Base-by-base conservation (phyloP, 2,888 invertebrate genomes). In the Pachydiplax longipennis region DNA sequence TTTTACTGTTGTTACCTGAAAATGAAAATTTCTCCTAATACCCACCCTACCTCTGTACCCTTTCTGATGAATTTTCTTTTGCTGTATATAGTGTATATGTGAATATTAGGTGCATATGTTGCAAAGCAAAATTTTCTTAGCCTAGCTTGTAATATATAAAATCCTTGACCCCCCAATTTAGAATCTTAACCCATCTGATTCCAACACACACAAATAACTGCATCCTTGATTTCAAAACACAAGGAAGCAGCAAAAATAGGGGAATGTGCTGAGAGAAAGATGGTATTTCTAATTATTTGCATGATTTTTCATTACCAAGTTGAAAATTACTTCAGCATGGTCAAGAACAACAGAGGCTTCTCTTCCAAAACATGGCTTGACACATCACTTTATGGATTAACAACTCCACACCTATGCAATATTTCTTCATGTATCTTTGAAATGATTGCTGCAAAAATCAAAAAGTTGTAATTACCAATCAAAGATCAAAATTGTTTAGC, bases 1-100 rank as follows among this genome's bases (percentile, higher is more conserved):
- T 92, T 91, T 92, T 91, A 92, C 92, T 91, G 91, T 91, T 91
- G 91, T 91, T 91, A 91, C 92, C 92, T 91, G 91, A 91, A 91
- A 87, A 61, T 81, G 83, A 82, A 91, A 90, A 48, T 80, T 90
- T 91, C 73, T 83, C 37, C 53, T 35, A 8, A 87, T 12, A n/a
- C 87, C 87, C 87, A 35, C 87, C 87, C 37, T 65, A 87, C 37
- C 87, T 87, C 87, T 87, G 87, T 87, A 61, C 58, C 87, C 37
- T 61, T 61, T 37, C 87, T 87, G 87, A 61, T 87, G 87, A 87
- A 37, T 87, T 87, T 87, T 65, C 90, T 91, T 91, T 91, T 91
- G 91, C 91, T 92, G 92, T 92, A 92, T 40, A 92, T 91, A 92
- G 91, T 92, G 92, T 92, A 92, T 91, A 92, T 91, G 92, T 91